Conservation (phyloP, 2,113 vertebrate genomes). For the Paracanthobrama guichenoti region DNA sequence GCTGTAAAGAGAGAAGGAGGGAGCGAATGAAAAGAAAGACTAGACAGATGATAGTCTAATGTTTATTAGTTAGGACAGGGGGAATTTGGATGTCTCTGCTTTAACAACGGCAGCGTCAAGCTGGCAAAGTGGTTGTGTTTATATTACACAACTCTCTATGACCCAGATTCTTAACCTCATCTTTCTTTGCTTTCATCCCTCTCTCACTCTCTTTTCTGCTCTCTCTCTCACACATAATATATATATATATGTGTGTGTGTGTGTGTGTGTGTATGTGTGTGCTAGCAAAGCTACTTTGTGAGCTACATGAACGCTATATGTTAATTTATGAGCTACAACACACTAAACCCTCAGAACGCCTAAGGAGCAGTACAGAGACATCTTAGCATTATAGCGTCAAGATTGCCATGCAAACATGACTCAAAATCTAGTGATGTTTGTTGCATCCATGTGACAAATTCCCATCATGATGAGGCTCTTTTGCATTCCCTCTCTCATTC, state of each 20-base stretch:
- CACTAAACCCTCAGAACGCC: not conserved
- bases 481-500: not conserved
- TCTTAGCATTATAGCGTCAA: not conserved
- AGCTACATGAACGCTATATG: too few relatives aligned
- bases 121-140: constrained; percentile 10
- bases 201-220: not conserved
- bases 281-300: too few relatives aligned
- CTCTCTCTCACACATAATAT: not conserved
- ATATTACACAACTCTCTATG: constrained; percentile 14
- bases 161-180: constrained; percentile 24
- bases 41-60: constrained; percentile 2
- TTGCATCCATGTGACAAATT: not conserved
- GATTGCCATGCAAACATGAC: not conserved
- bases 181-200: not conserved
- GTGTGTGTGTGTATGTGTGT: too few relatives aligned
- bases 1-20: constrained; percentile 11
- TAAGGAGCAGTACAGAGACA: not conserved
- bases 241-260: not conserved
- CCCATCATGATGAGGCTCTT: not conserved
- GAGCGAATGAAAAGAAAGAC: constrained; percentile 2
- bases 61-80: constrained; percentile 15
- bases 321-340: too few relatives aligned
- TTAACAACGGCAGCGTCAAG: constrained; percentile 11
- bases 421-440: not conserved
- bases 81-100: not conserved